A percentile compares a stretch with the other conserved stretches of the same genome.
Conservation (phyloP, 2,113 vertebrate species). For the Burhinus oedicnemus region DNA sequence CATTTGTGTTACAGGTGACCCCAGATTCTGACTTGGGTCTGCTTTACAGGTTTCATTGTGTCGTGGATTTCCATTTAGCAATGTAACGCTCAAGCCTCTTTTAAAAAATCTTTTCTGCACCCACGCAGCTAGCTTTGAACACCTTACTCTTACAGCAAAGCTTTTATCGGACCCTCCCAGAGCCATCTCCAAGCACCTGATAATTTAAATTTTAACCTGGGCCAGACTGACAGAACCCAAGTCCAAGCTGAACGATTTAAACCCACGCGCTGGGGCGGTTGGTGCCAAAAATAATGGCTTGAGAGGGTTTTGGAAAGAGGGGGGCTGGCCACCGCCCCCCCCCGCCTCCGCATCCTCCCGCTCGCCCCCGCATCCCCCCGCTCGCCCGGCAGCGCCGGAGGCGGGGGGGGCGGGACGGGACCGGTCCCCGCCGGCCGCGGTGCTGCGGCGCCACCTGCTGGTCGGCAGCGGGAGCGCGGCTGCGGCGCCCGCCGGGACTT, state of each 20-base stretch:
- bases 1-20: rapidly evolving
- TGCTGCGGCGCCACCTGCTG: background rate
- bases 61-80: background rate
- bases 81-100: rapidly evolving
- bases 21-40: background rate
- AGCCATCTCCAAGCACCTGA: background rate
- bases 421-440: background rate
- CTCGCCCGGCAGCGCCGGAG: background rate
- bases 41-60: background rate
- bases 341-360: too few relatives aligned
- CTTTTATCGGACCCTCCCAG: background rate
- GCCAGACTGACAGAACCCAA: background rate
- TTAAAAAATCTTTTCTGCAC: background rate
- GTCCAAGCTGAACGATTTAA: background rate
- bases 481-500: rapidly evolving
- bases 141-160: background rate
- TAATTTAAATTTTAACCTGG: background rate
- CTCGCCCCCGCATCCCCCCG: too few relatives aligned
- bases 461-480: background rate
- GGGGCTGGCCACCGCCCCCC: background rate
- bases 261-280: rapidly evolving
- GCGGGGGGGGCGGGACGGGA: background rate
- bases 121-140: background rate
- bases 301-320: background rate
- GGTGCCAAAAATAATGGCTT: background rate